phyloP scores from a whole-genome alignment of 2,113 vertebrate genomes.

The Sapayoa aenigma region DNA sequence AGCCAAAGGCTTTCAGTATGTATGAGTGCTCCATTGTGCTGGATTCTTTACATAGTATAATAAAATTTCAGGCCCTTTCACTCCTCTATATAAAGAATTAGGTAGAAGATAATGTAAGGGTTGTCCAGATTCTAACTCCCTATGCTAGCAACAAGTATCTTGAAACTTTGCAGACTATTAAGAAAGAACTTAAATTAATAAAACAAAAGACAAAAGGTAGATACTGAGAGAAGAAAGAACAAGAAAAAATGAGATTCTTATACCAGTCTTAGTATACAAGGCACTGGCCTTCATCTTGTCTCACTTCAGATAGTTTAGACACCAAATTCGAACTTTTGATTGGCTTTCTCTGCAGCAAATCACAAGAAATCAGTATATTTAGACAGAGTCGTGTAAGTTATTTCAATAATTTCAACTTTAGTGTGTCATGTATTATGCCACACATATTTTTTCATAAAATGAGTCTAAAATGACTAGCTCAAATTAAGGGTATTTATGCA shows the following conservation, averaged over 20 bases:
- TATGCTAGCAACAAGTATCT: neutral
- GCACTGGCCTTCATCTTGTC: neutral
- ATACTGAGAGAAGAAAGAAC: neutral
- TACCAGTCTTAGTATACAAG: neutral
- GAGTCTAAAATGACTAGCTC: neutral
- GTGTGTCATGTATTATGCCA: neutral
- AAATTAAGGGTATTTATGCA: neutral
- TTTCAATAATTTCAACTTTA: neutral
- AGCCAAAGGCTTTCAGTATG: neutral
- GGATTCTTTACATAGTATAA: neutral
- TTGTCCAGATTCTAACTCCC: neutral
- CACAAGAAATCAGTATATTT: neutral
- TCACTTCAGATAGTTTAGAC: neutral
- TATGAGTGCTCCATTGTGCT: neutral
- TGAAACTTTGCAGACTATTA: neutral
- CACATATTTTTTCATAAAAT: neutral
- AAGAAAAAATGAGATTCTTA: neutral
- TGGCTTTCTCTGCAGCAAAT: neutral
- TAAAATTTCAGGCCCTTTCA: constrained; percentile 11
- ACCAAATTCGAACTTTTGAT: neutral
- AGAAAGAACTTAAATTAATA: neutral
- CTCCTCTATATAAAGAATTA: neutral
- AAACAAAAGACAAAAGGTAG: neutral
- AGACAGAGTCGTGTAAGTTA: neutral
- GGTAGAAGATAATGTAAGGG: neutral